These are phyloP conservation scores for Lepas anatifera DNA, from an alignment of 2,888 invertebrate genomes.

Conservation along the genomic window DNA sequence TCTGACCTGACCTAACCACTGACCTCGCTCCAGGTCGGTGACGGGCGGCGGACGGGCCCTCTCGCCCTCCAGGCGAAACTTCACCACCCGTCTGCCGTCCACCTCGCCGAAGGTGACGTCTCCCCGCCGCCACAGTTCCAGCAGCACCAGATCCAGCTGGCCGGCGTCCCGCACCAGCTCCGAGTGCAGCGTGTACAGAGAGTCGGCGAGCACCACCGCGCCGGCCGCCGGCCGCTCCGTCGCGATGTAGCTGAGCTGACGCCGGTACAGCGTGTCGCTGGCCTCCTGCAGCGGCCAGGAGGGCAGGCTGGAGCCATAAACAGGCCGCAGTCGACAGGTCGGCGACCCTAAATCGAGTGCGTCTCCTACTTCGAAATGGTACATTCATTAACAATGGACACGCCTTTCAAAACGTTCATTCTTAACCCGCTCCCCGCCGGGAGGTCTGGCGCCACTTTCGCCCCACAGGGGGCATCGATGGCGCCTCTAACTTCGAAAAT, in stretches of 20 bases:
- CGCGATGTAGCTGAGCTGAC: not conserved
- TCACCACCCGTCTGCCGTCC: not conserved
- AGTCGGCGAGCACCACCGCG: not conserved
- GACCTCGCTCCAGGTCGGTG: constrained; percentile 14
- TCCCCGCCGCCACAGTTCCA: not conserved
- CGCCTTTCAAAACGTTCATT: no score
- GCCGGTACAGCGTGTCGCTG: not conserved
- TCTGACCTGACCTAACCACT: constrained; percentile 14
- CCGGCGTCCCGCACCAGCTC: not conserved
- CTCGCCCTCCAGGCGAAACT: not conserved
- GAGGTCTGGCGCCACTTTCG: no score
- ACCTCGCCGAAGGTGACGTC: not conserved
- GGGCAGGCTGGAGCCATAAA: no score
- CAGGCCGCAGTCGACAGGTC: no score
- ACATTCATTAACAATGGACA: no score
- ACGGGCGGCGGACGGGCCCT: not conserved
- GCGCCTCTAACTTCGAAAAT: no score
- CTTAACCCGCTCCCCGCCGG: no score
- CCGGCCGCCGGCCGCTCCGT: not conserved
- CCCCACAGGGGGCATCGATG: no score
- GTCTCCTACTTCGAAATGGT: no score
- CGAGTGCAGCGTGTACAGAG: not conserved
- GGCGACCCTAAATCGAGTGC: no score
- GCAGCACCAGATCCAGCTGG: not conserved
- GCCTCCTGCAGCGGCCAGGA: not conserved